Evolutionary conservation across 2,797 vertebrate genomes (phyloP).

Genomic region (Crocidura indochinensis): DNA sequence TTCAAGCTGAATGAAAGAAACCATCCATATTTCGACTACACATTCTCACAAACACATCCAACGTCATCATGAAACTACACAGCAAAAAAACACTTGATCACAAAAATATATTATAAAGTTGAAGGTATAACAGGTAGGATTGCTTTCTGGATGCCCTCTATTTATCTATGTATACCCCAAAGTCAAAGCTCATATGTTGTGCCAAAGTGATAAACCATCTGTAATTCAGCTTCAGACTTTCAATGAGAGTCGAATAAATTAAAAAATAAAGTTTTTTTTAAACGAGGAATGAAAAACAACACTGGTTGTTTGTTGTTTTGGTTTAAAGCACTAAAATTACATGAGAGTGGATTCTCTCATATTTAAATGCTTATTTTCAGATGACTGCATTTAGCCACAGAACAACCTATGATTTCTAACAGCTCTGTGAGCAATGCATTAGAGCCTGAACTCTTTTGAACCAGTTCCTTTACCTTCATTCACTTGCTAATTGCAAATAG

Average conservation of each 20-base stretch:
- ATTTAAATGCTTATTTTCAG: conserved; percentile 49
- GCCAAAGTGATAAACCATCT: conserved; percentile 2
- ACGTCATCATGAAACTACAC: conserved; percentile 30
- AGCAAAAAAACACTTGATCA: conserved; percentile 60
- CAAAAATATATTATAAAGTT: conserved; percentile 70
- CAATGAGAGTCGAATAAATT: conserved; percentile 12
- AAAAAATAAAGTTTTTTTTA: background rate
- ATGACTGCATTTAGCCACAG: background rate
- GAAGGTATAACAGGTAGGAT: conserved; percentile 32
- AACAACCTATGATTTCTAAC: conserved; percentile 42
- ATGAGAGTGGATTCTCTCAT: background rate
- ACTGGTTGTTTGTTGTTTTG: conserved; percentile 2
- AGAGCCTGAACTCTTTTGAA: conserved; percentile 24
- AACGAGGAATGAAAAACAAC: background rate
- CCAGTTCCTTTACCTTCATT: conserved; percentile 29
- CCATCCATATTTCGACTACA: conserved; percentile 76
- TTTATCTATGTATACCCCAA: background rate
- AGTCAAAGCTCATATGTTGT: conserved; percentile 8
- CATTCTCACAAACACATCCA: background rate
- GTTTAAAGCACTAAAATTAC: conserved; percentile 66
- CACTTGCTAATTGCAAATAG: conserved; percentile 66
- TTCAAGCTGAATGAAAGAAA: conserved; percentile 78
- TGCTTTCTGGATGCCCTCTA: conserved; percentile 48
- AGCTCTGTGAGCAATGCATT: background rate
- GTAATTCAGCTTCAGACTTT: conserved; percentile 28